Conservation (phyloP, 2,113 vertebrate genomes). For the Melanerpes aurifrons region DNA sequence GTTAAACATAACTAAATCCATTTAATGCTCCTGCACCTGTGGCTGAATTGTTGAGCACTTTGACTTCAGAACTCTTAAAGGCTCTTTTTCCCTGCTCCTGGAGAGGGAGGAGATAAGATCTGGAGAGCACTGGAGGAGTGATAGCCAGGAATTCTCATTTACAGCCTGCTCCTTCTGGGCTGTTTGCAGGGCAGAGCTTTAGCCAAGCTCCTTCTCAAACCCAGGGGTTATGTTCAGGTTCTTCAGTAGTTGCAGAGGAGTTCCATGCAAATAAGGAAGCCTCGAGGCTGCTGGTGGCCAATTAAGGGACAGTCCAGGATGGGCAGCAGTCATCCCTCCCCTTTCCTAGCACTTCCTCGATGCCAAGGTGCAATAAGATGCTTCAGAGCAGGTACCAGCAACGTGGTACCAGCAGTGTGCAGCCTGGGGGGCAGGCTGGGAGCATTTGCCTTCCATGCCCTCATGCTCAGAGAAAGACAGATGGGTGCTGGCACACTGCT, state of each 20-base stretch:
- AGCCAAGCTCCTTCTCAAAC: not conserved
- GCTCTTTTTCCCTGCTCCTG: not conserved
- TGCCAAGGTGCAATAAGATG: not conserved
- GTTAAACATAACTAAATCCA: not conserved
- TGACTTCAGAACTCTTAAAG: not conserved
- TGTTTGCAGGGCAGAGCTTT: not conserved
- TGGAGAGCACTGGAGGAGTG: not conserved
- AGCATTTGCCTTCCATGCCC: not conserved
- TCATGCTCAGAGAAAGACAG: not conserved
- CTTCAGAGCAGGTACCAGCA: not conserved
- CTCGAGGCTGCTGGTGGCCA: not conserved
- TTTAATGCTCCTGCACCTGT: not conserved
- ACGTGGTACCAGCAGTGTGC: not conserved
- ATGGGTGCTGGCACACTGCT: conserved; percentile 12
- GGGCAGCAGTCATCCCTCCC: not conserved
- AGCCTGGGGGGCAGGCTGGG: not conserved
- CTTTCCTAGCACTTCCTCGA: not conserved
- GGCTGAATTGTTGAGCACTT: not conserved
- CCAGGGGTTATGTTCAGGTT: not conserved
- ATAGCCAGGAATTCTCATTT: not conserved
- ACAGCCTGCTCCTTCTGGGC: not conserved
- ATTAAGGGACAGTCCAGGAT: not conserved
- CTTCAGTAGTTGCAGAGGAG: not conserved
- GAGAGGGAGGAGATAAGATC: not conserved
- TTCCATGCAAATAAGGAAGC: not conserved